phyloP scores from a whole-genome alignment of 2,888 invertebrate genomes.

The Dyspetes luteomarginatus region DNA sequence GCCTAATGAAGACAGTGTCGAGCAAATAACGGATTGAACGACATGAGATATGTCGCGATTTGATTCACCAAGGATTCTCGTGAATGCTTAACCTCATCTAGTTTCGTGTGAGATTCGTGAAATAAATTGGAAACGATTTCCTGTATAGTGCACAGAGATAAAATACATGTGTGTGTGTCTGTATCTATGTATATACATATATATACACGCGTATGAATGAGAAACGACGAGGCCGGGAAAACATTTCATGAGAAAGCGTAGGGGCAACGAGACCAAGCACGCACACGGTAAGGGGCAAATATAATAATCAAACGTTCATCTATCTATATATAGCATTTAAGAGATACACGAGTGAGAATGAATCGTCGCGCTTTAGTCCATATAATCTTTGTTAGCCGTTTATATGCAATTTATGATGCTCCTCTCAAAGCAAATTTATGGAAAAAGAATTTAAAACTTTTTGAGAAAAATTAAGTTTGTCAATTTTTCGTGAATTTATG shows the following conservation, averaged over 20 bases:
- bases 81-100: neutral
- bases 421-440: no score
- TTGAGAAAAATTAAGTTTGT: no score
- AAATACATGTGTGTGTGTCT: no score
- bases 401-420: no score
- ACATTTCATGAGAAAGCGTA: conserved; percentile 25
- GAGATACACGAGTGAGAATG: conserved; percentile 22
- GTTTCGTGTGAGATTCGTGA: neutral
- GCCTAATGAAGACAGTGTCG: neutral
- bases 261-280: conserved; percentile 37
- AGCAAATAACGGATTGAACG: neutral
- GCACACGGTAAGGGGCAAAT: conserved; percentile 50
- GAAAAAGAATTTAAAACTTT: no score
- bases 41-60: conserved; percentile 6
- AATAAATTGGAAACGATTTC: neutral
- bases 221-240: conserved; percentile 19
- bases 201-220: conserved; percentile 3
- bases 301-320: conserved; percentile 15
- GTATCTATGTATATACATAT: no score
- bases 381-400: no score
- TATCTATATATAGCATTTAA: neutral
- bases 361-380: no score
- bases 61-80: conserved; percentile 1
- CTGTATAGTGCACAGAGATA: no score
- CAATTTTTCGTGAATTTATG: no score